Evolutionary conservation across 2,888 invertebrate genomes (phyloP).

Genomic region (Drosophila borborema): DNA sequence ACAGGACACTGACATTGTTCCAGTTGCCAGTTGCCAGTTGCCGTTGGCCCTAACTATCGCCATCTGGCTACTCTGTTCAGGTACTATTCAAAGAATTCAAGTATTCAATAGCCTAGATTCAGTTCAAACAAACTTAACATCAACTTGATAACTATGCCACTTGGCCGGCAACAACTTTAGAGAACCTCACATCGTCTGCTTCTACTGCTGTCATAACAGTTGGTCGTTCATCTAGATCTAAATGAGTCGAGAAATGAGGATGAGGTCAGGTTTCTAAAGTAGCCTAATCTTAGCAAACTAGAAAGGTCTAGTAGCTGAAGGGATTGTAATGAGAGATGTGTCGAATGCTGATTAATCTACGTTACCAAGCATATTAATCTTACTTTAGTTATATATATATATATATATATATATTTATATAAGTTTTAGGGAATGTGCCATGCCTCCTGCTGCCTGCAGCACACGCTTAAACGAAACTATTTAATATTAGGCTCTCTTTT

Average conservation of each 20-base stretch:
- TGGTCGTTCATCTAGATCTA: background rate
- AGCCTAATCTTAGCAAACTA: background rate
- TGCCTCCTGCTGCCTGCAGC: no score
- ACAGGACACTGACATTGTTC: slow-evolving; percentile 54
- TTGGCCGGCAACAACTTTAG: background rate
- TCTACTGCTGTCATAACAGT: background rate
- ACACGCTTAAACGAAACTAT: no score
- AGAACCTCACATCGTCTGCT: background rate
- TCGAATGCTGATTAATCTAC: no score
- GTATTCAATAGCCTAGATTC: slow-evolving; percentile 7
- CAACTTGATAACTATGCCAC: slow-evolving; percentile 13
- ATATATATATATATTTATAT: no score
- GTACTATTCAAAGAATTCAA: slow-evolving; percentile 1
- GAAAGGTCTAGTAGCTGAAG: background rate
- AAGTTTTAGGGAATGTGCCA: no score
- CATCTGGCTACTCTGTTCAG: slow-evolving; percentile 17
- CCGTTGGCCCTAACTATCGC: slow-evolving; percentile 13
- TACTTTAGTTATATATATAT: no score
- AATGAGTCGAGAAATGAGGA: no score
- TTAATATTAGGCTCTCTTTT: no score
- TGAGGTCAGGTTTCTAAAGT: background rate
- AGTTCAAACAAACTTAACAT: background rate
- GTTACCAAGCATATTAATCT: no score
- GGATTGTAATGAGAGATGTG: no score
- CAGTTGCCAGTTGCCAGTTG: background rate